Evolutionary conservation across 2,797 vertebrate species (phyloP).

Genomic region (Helarctos malayanus): DNA sequence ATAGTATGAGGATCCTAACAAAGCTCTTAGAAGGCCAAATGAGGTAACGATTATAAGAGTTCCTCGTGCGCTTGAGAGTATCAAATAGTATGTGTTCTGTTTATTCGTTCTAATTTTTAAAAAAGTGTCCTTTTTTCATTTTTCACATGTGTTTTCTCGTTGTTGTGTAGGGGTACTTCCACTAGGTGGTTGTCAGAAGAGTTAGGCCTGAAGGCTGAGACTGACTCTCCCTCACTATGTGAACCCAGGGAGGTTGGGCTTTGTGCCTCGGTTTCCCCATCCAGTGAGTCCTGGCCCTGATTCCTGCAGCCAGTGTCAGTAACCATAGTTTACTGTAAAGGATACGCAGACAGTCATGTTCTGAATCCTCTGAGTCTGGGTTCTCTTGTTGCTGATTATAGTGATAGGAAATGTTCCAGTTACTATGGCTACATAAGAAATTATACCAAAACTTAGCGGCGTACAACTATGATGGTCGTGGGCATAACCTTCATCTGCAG

Average conservation of each 20-base stretch:
- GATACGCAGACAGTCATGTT: neutral
- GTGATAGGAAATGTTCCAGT: neutral
- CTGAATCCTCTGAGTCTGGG: neutral
- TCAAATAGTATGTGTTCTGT: neutral
- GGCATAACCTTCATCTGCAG: neutral
- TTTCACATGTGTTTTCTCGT: neutral
- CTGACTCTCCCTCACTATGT: neutral
- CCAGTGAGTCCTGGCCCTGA: neutral
- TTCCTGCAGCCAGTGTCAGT: neutral
- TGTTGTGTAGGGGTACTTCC: neutral
- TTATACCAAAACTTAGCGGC: neutral
- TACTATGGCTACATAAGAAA: neutral
- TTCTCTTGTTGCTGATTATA: neutral
- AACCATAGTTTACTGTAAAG: neutral
- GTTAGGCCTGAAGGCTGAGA: neutral
- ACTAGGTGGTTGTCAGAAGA: neutral
- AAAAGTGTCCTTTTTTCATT: neutral
- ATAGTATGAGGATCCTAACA: neutral
- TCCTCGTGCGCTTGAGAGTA: neutral
- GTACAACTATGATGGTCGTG: neutral
- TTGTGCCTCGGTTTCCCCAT: constrained; percentile 3
- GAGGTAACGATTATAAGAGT: neutral
- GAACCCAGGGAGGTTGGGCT: neutral
- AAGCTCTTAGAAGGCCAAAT: neutral
- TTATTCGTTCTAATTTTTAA: neutral